Conservation (phyloP, 1,140 invertebrate genomes). For the Oreohelix idahoensis region DNA sequence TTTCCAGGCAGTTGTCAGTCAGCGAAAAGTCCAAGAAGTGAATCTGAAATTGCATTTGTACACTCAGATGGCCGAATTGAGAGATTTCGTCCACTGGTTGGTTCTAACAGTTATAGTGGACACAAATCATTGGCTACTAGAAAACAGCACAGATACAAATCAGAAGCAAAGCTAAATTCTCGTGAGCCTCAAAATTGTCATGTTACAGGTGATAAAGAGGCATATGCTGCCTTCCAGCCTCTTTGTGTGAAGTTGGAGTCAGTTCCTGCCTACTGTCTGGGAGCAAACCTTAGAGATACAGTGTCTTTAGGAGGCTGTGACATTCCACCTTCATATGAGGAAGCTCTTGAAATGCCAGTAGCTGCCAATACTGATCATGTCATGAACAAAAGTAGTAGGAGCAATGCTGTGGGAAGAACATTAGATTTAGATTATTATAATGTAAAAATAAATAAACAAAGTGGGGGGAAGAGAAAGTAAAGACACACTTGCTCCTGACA, state of each 20-base stretch:
- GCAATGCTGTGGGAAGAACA: neutral
- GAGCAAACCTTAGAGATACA: neutral
- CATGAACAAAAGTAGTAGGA: neutral
- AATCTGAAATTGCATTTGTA: conserved; percentile 39
- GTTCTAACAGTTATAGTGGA: neutral
- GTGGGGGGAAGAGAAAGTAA: neutral
- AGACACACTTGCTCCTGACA: neutral
- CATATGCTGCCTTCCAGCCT: neutral
- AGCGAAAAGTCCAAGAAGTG: neutral
- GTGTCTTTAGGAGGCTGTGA: conserved; percentile 32
- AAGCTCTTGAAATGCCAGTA: conserved; percentile 48
- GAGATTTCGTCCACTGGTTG: conserved; percentile 29
- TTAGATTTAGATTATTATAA: neutral
- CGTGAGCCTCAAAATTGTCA: neutral
- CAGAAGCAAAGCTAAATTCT: neutral
- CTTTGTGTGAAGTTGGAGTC: neutral
- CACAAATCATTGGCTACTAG: neutral
- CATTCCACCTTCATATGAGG: conserved; percentile 48
- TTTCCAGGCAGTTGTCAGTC: neutral
- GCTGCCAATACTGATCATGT: neutral
- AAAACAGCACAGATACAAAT: neutral
- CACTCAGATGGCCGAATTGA: conserved; percentile 44
- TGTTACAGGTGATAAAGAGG: neutral
- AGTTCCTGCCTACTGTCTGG: neutral
- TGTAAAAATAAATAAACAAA: neutral